Evolutionary conservation across 2,888 invertebrate genomes (phyloP).

Genomic region (Itoplectis maculator): DNA sequence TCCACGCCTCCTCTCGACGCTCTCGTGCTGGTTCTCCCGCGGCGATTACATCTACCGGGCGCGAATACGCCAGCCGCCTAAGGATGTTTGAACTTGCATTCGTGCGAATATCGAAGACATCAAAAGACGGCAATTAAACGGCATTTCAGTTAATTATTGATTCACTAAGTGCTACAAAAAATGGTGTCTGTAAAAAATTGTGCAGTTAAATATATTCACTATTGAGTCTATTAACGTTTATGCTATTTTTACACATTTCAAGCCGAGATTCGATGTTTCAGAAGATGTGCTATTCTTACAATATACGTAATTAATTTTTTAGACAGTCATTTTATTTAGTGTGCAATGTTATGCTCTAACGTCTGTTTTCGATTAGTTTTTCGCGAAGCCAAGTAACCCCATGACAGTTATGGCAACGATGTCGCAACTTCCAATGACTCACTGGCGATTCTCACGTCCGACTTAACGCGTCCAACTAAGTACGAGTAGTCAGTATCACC

Average conservation of each 20-base stretch:
- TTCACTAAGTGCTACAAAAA: not conserved
- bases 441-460: not conserved
- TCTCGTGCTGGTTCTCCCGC: constrained; percentile 61
- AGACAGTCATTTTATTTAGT: not conserved
- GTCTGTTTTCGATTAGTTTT: not conserved
- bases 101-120: not conserved
- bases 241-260: not conserved
- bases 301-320: not conserved
- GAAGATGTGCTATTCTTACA: too few relatives aligned
- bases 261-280: too few relatives aligned
- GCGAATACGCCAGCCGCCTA: constrained; percentile 48
- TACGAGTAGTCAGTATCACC: not conserved
- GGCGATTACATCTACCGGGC: constrained; percentile 64
- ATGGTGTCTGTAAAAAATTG: not conserved
- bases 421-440: not conserved
- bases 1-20: constrained; percentile 60
- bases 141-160: not conserved
- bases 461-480: not conserved
- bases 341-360: not conserved
- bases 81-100: constrained; percentile 7
- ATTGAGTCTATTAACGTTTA: not conserved
- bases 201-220: not conserved
- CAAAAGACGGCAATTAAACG: not conserved
- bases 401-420: not conserved
- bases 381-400: not conserved